Base-by-base conservation (phyloP, 2,797 vertebrate species). In the Uromys caudimaculatus region DNA sequence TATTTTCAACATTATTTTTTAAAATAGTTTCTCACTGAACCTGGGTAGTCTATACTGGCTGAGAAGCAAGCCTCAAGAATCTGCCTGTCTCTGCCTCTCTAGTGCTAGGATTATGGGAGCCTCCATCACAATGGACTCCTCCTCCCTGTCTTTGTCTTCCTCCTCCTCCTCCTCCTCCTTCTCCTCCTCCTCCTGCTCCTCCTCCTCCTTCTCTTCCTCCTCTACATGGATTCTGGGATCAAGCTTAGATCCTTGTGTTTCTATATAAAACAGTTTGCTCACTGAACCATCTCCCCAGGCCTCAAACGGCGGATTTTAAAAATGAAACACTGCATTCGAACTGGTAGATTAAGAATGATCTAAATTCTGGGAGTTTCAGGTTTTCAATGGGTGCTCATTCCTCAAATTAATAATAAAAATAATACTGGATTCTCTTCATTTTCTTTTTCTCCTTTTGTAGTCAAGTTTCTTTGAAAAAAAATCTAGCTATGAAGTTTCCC, bases 381-480 rank as follows among this genome's bases (percentile, higher is more conserved):
- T 73, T 91, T 92, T 77, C 54, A 84, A 44, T 73, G 85, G 92
- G n/a, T 56, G 35, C 14, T 84, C 86, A 60, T 1, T 47, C 17
- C 24, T 38, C 21, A 78, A 4, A 67, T 35, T 52, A 69, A 86
- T 52, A 86, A 69, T 52, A 47, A 69, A n/a, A 52, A 52, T 67
- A 24, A 19, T 89, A 5, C 62, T 81, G 69, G 1, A 58, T 16
- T 29, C 54, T 32, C 3, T 1, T 6, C 56, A 69, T 50, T 12
- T 75, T 78, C 32, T 91, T 84, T 35, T 47, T n/a, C 88, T 67
- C n/a, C 16, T 23, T 50, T 52, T 92, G 54, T 2, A 50, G 16
- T 62, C 64, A 93, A 81, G 71, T 60, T 91, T 58, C 44, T 21
- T 87, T 56, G 60, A 93, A 75, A 91, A n/a, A 35, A 90, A 92